Evolutionary conservation across 2,888 invertebrate genomes (phyloP).

Genomic region (Sicus ferrugineus): DNA sequence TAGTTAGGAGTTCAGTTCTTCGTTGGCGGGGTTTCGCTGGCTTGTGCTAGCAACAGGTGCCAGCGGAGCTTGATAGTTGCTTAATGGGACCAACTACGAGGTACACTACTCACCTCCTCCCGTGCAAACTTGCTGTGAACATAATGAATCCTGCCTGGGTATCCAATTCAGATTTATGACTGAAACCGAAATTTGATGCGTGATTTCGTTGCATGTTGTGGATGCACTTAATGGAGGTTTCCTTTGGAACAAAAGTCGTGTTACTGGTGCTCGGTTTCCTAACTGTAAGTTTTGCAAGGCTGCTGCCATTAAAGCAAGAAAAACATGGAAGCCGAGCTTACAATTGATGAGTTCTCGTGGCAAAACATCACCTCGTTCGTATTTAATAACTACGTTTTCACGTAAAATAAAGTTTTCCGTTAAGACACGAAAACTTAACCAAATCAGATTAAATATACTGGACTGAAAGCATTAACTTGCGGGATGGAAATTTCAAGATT

Average conservation of each 20-base stretch:
- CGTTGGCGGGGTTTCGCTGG: background rate
- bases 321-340: background rate
- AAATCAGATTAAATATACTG: no score
- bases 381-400: no score
- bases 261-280: conserved; percentile 33
- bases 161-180: conserved; percentile 58
- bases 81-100: conserved; percentile 21
- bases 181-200: conserved; percentile 54
- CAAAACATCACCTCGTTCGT: no score
- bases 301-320: background rate
- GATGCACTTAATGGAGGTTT: background rate
- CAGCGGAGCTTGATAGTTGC: conserved; percentile 34
- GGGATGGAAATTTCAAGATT: no score
- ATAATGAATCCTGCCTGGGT: conserved; percentile 39
- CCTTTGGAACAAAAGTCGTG: conserved; percentile 30
- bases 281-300: background rate
- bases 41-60: conserved; percentile 39
- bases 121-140: background rate
- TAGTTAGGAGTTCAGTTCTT: conserved; percentile 37
- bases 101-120: background rate
- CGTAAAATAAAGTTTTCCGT: no score
- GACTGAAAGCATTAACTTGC: no score
- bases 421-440: no score
- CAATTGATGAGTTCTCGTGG: no score
- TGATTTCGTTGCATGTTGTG: conserved; percentile 47